These are phyloP conservation scores for Erythrocercus mccallii DNA, from an alignment of 2,113 vertebrate genomes.

Conservation along the genomic window DNA sequence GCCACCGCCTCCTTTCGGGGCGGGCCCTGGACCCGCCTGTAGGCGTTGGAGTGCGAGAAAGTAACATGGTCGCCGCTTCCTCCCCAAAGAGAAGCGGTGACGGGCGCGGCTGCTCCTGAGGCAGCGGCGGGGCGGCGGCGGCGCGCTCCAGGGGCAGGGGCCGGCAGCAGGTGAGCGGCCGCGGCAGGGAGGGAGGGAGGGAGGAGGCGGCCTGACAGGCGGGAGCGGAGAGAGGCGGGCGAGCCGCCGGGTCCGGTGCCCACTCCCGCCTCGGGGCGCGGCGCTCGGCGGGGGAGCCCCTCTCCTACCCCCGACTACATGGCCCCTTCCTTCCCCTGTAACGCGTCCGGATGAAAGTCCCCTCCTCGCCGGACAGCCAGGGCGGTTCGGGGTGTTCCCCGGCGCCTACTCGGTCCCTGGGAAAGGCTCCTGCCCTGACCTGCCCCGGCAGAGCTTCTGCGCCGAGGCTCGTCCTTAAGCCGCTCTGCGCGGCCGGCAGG, in stretches of 20 bases:
- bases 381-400: not conserved
- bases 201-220: not conserved
- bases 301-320: fast-evolving
- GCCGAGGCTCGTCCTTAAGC: not conserved
- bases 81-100: too few species aligned
- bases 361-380: not conserved
- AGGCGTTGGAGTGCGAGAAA: too few species aligned
- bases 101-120: too few species aligned
- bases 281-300: not conserved
- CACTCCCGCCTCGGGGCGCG: not conserved
- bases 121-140: not conserved
- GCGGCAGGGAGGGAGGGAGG: not conserved
- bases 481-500: not conserved
- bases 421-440: not conserved
- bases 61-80: too few species aligned
- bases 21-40: too few species aligned
- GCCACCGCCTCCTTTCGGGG: too few species aligned
- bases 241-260: not conserved
- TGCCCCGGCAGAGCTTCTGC: not conserved
- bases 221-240: not conserved
- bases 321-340: not conserved
- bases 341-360: not conserved
- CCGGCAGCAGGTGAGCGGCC: not conserved
- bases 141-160: not conserved
- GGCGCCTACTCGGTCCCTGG: not conserved